phyloP scores from a whole-genome alignment of 1,140 invertebrate genomes.

The Procambarus clarkii region DNA sequence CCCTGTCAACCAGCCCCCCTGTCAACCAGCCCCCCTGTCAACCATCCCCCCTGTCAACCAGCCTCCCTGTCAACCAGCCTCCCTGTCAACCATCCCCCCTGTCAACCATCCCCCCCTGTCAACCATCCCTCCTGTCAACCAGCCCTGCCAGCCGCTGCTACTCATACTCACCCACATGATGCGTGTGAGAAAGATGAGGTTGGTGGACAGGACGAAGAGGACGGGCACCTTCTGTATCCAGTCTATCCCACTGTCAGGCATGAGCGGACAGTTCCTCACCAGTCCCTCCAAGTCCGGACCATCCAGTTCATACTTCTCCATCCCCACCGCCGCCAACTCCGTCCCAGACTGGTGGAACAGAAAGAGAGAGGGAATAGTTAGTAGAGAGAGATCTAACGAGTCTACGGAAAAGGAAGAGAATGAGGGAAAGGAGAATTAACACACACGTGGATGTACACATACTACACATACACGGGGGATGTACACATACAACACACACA shows the following conservation, averaged over 20 bases:
- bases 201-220: slow-evolving; percentile 84
- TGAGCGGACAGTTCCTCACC: slow-evolving; percentile 28
- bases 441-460: too few relatives aligned
- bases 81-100: too few relatives aligned
- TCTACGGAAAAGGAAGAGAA: neutral
- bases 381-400: neutral
- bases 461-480: too few relatives aligned
- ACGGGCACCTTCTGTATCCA: slow-evolving; percentile 88
- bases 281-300: slow-evolving; percentile 26
- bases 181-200: slow-evolving; percentile 89
- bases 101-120: too few relatives aligned
- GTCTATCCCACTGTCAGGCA: slow-evolving; percentile 76
- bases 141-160: neutral
- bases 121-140: too few relatives aligned
- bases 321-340: slow-evolving; percentile 14
- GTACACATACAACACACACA: too few relatives aligned
- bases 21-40: too few relatives aligned
- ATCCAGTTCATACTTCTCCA: too few relatives aligned
- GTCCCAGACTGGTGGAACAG: slow-evolving; percentile 7
- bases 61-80: too few relatives aligned
- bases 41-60: too few relatives aligned
- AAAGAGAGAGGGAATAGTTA: neutral
- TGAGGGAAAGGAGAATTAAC: neutral
- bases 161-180: slow-evolving; percentile 89
- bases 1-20: too few relatives aligned